These are phyloP conservation scores for Gasterosteus nipponicus DNA, from an alignment of 2,113 vertebrate genomes.

Conservation along the genomic window DNA sequence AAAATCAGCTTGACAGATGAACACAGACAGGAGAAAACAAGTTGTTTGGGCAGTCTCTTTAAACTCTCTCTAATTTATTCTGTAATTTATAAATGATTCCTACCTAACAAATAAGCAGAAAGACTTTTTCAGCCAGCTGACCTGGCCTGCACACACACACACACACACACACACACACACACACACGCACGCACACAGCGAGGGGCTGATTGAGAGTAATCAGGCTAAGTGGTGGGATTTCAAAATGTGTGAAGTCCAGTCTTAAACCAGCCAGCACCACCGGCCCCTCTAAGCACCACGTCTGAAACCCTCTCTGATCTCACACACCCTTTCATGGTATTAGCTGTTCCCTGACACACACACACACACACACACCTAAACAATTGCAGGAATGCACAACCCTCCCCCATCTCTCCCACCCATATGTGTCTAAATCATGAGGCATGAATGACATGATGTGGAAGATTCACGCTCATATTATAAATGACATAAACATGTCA, in stretches of 20 bases:
- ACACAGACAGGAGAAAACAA: background rate
- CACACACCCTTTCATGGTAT: constrained; percentile 67
- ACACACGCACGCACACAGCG: constrained; percentile 14
- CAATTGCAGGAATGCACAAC: constrained; percentile 6
- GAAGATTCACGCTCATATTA: constrained; percentile 5
- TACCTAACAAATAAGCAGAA: background rate
- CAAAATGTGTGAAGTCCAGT: constrained; percentile 69
- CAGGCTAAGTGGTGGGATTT: constrained; percentile 56
- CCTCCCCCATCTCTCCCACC: constrained; percentile 8
- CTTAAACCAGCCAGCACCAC: constrained; percentile 62
- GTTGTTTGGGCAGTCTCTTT: constrained; percentile 3
- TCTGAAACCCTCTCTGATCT: constrained; percentile 65
- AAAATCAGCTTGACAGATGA: background rate
- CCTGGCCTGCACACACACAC: constrained; percentile 11
- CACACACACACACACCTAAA: constrained; percentile 9
- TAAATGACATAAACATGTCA: constrained; percentile 35
- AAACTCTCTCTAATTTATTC: background rate
- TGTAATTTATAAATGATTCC: background rate
- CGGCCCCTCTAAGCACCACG: constrained; percentile 62
- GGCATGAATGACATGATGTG: background rate
- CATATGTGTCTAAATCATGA: constrained; percentile 32
- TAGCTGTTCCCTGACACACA: constrained; percentile 46
- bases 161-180: background rate
- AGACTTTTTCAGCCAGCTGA: background rate
- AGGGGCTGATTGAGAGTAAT: constrained; percentile 45